Conservation (phyloP, 1,140 invertebrate species). For the Orchestia grillus region DNA sequence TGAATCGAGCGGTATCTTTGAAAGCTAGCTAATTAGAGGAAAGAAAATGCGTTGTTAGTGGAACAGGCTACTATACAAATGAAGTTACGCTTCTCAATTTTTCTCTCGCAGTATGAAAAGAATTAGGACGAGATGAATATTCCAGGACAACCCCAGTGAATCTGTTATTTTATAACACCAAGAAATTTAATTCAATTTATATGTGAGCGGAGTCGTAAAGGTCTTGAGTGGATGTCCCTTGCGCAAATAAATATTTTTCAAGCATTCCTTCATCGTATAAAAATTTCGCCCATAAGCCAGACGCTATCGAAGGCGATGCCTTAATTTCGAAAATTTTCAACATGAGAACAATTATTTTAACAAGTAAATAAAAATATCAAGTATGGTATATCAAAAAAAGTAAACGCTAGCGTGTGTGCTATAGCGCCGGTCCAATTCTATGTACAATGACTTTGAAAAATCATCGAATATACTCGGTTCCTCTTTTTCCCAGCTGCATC, state of each 20-base stretch:
- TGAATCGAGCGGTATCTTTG: neutral
- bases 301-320: neutral
- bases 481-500: neutral
- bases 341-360: neutral
- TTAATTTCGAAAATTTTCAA: neutral
- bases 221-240: neutral
- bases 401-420: no score
- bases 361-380: neutral
- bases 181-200: neutral
- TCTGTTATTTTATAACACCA: neutral
- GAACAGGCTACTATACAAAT: neutral
- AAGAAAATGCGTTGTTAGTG: neutral
- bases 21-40: neutral
- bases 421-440: neutral
- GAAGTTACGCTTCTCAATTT: neutral
- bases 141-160: neutral
- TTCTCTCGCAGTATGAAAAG: neutral
- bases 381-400: neutral
- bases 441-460: neutral
- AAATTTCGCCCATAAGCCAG: neutral
- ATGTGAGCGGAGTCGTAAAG: neutral
- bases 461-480: neutral
- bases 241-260: neutral
- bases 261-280: neutral
- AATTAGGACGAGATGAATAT: neutral